These are phyloP conservation scores for Synergus gifuensis DNA, from an alignment of 2,888 invertebrate genomes.

Conservation along the genomic window DNA sequence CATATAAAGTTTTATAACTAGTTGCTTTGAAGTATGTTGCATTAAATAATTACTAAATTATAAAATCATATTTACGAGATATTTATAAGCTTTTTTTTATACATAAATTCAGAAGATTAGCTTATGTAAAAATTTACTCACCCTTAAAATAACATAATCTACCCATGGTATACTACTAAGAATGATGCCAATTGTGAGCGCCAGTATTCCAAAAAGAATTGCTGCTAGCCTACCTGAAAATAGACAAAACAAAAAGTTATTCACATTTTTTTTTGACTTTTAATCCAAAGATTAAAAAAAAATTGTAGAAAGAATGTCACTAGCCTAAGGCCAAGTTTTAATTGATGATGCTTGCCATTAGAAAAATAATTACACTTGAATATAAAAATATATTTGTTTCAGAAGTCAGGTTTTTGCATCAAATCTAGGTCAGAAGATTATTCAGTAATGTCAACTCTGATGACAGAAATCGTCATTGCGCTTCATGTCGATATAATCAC, in stretches of 20 bases:
- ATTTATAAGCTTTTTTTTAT: neutral
- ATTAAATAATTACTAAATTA: neutral
- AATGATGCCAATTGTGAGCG: slow-evolving; percentile 88
- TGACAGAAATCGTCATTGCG: slow-evolving; percentile 32
- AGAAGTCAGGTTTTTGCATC: neutral
- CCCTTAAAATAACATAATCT: slow-evolving; percentile 92
- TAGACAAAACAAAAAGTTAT: slow-evolving; percentile 57
- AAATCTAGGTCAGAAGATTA: neutral
- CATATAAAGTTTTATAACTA: neutral
- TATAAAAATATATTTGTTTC: neutral
- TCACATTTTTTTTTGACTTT: slow-evolving; percentile 26
- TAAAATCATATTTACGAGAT: neutral
- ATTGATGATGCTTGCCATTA: neutral
- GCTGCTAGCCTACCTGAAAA: slow-evolving; percentile 89
- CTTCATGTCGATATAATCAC: slow-evolving; percentile 16
- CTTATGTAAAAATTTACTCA: slow-evolving; percentile 74
- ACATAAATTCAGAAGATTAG: no score
- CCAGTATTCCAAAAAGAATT: slow-evolving; percentile 88
- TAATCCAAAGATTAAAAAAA: slow-evolving; percentile 44
- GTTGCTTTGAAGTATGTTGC: neutral
- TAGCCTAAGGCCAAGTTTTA: neutral
- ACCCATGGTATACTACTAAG: slow-evolving; percentile 92
- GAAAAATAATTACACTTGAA: neutral
- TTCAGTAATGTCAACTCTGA: slow-evolving; percentile 7
- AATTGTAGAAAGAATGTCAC: neutral